Base-by-base conservation (phyloP, 2,797 vertebrate genomes). In the Poecilia velifera region DNA sequence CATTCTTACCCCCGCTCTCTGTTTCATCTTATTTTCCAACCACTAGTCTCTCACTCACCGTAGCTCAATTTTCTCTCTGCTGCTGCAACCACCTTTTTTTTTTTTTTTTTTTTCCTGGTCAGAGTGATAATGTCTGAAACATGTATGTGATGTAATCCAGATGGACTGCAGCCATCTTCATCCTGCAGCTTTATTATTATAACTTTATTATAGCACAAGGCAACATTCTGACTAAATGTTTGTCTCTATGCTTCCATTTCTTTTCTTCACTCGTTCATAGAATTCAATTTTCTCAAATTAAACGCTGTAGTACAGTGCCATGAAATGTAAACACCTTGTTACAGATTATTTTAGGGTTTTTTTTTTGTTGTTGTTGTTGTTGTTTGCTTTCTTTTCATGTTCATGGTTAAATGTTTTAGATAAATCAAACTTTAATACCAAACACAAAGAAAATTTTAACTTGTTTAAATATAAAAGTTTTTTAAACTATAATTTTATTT, bases 111-210 rank as follows among this genome's bases (percentile, higher is more conserved):
- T 78, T 73, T 78, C 72, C 79, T 72, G 70, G 80, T 88, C 82
- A 57, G 76, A 83, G 80, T 55, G 78, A 83, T 94, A 92, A 93
- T 92, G 70, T 90, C 85, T 92, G 87, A 92, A 92, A 94, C 90
- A 92, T 93, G 85, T 76, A 88, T 93, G 90, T 92, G 91, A 94
- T 93, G 86, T 93, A 91, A 95, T 92, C 83, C 84, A 89, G 93
- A 91, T 83, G 86, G 82, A 94, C 89, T 90, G 85, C 87, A 81
- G 82, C 83, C 84, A 79, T 83, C 85, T 81, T 73, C 75, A 76
- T 82, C 83, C 79, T 83, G 79, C 84, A 82, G 81, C 85, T 85
- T 76, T 84, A 47, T 73, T 77, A 55, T 72, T 76, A 55, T 80
- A 46, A 77, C 53, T 55, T 55, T 57, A 28, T 13, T n/a, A 4